These are phyloP conservation scores for Girardinus metallicus DNA, from an alignment of 2,797 vertebrate genomes.

Conservation along the genomic window DNA sequence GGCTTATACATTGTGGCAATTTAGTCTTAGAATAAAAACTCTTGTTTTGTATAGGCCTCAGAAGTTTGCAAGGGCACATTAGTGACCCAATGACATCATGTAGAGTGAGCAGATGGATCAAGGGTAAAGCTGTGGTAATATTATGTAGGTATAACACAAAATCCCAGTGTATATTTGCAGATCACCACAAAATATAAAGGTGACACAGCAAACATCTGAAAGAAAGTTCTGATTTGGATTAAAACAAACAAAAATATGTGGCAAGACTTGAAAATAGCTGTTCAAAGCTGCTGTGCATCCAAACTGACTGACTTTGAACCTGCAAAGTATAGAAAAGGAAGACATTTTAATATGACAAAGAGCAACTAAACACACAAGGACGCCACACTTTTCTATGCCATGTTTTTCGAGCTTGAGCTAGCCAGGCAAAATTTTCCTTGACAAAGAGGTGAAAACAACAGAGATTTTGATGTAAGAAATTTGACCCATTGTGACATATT, in stretches of 20 bases:
- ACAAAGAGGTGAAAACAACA: slow-evolving; percentile 21
- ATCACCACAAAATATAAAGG: neutral
- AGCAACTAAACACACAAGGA: neutral
- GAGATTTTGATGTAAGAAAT: slow-evolving; percentile 35
- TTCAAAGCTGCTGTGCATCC: neutral
- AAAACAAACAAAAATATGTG: neutral
- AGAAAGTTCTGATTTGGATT: neutral
- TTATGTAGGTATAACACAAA: neutral
- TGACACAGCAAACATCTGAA: neutral
- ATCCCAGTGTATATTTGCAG: neutral
- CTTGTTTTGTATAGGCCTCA: neutral
- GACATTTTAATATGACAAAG: neutral
- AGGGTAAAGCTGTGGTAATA: neutral
- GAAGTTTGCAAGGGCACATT: neutral
- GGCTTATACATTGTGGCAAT: neutral
- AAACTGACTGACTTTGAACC: neutral
- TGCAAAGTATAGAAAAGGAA: neutral
- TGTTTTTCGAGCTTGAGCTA: neutral
- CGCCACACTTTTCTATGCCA: neutral
- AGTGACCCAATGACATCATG: neutral
- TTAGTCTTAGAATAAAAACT: neutral
- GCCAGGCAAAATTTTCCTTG: slow-evolving; percentile 11
- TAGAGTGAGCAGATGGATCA: neutral
- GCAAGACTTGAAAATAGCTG: neutral
- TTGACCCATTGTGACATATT: slow-evolving; percentile 9